A percentile compares a stretch with the other conserved stretches of the same genome.
Evolutionary conservation across 2,113 vertebrate species (phyloP).

Genomic region (Pterophyllum scalare): DNA sequence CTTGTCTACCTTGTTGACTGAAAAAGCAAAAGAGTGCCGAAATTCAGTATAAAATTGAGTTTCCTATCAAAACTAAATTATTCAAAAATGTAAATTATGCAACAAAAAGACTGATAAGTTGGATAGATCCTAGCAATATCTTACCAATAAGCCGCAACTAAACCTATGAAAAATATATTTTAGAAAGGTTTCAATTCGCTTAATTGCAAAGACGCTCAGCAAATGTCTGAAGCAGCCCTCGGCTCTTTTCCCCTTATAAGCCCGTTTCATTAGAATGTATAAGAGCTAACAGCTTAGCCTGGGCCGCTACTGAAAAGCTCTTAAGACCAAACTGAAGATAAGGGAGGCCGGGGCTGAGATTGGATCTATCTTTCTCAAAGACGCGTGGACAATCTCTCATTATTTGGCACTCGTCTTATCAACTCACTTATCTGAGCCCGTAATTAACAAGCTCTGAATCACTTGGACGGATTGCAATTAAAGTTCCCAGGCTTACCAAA

Average conservation of each 20-base stretch:
- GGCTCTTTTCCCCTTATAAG: background rate
- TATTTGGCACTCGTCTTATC: slow-evolving; percentile 8
- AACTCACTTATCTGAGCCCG: background rate
- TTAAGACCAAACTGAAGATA: background rate
- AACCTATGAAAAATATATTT: slow-evolving; percentile 6
- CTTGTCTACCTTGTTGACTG: background rate
- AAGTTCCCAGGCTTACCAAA: background rate
- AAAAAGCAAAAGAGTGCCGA: background rate
- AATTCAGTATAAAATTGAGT: background rate
- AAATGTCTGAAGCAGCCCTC: background rate
- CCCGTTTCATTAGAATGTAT: background rate
- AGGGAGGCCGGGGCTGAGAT: background rate
- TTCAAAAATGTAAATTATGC: background rate
- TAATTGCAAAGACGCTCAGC: background rate
- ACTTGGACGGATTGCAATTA: background rate
- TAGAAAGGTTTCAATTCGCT: background rate
- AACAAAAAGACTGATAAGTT: background rate
- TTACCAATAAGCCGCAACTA: slow-evolving; percentile 12
- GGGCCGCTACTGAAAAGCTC: slow-evolving; percentile 5
- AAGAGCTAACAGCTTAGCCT: background rate
- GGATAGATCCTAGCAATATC: background rate
- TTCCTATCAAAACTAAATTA: slow-evolving; percentile 23
- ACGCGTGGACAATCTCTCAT: slow-evolving; percentile 5
- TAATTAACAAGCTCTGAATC: background rate
- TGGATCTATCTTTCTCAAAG: background rate